Conservation (phyloP, 2,113 vertebrate species). For the Epinephelus cyanopodus region DNA sequence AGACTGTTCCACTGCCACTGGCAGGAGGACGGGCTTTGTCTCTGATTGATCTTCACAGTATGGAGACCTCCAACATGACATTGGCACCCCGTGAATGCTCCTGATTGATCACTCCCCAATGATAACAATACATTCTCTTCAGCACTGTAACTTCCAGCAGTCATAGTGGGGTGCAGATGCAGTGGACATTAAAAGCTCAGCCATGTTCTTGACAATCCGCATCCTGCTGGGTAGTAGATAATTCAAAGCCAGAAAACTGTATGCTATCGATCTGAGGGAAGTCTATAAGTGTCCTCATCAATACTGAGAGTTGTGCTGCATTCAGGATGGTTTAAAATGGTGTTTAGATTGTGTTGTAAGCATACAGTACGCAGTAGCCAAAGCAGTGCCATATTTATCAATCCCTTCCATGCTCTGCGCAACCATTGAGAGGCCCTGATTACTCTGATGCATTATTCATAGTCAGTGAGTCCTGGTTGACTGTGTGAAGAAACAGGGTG, state of each 20-base stretch:
- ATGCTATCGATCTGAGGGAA: slow-evolving; percentile 49
- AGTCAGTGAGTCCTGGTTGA: slow-evolving; percentile 64
- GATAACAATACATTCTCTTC: slow-evolving; percentile 52
- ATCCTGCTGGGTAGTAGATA: slow-evolving; percentile 39
- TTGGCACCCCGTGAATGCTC: slow-evolving; percentile 40
- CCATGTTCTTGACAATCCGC: slow-evolving; percentile 50
- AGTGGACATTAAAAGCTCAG: slow-evolving; percentile 55
- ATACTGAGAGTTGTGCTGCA: slow-evolving; percentile 34
- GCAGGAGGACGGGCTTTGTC: slow-evolving; percentile 53
- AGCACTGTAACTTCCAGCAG: slow-evolving; percentile 21
- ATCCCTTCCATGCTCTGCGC: slow-evolving; percentile 46
- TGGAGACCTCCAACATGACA: slow-evolving; percentile 35
- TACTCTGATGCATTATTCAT: slow-evolving; percentile 80
- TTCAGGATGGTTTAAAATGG: slow-evolving; percentile 10
- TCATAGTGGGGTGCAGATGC: slow-evolving; percentile 33
- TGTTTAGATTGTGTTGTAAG: slow-evolving; percentile 20
- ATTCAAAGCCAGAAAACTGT: slow-evolving; percentile 55
- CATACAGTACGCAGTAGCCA: slow-evolving; percentile 24
- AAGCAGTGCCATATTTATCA: slow-evolving; percentile 70
- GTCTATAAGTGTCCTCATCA: slow-evolving; percentile 50
- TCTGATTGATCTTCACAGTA: slow-evolving; percentile 66
- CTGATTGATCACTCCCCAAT: slow-evolving; percentile 61
- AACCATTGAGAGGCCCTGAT: slow-evolving; percentile 75
- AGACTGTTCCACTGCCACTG: slow-evolving; percentile 51
- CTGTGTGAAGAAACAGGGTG: slow-evolving; percentile 72